Conservation (phyloP, 2,797 vertebrate species). For the Masticophis lateralis region DNA sequence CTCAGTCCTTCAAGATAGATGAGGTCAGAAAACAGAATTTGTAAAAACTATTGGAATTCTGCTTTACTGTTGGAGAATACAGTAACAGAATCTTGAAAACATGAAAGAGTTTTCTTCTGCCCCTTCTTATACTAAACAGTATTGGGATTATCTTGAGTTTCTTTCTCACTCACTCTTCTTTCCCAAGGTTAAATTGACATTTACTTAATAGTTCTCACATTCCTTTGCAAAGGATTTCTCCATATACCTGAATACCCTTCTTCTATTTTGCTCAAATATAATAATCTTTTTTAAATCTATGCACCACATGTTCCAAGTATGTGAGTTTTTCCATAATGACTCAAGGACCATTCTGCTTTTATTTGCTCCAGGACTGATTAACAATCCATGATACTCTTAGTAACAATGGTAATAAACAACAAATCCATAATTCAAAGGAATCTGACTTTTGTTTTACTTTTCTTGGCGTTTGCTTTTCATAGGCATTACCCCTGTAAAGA, state of each 20-base stretch:
- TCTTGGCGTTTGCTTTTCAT: background rate
- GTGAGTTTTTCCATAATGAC: background rate
- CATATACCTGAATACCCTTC: background rate
- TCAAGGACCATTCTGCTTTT: background rate
- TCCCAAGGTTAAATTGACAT: background rate
- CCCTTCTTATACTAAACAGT: background rate
- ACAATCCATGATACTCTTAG: background rate
- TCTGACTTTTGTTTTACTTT: background rate
- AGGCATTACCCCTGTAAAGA: background rate
- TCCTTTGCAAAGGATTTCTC: background rate
- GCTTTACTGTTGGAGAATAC: background rate
- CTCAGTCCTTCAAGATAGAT: background rate
- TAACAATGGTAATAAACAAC: background rate
- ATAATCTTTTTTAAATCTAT: background rate
- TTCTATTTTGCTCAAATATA: background rate
- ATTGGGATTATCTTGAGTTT: background rate
- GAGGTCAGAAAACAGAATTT: background rate
- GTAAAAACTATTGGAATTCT: background rate
- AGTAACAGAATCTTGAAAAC: background rate
- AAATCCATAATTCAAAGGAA: background rate
- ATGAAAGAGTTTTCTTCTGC: background rate
- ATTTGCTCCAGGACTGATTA: background rate
- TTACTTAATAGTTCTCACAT: background rate
- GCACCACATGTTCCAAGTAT: background rate
- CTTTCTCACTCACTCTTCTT: background rate